Evolutionary conservation across 2,888 invertebrate species (phyloP), one percentile per base, ranked within the genome.

Genomic region (Catocala sponsa): DNA sequence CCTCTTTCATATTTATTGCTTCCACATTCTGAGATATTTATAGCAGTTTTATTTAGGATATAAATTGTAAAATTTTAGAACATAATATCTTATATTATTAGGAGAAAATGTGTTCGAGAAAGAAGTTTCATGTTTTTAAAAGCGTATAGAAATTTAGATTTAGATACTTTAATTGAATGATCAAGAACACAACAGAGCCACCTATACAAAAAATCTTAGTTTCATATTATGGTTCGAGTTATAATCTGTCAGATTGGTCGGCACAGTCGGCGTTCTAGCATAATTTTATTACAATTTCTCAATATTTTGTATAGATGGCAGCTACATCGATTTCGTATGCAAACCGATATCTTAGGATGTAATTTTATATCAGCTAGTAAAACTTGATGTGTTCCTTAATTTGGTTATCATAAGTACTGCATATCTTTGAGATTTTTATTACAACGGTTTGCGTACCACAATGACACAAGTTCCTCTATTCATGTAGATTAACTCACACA

Each of bases 231-330:
- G 9, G 47, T 57, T 6, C 38, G 33, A 41, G 50, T 25, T n/a
- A 10, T 15, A 53, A 51, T 25, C 35, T 55, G 35, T 55, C 38
- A 7, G 41, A 33, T 43, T 11, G 1, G 25, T 35, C 6, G 7
- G 6, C 35, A 35, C 6, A 6, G 7, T 2, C 35, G 12, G 38
- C 33, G 11, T 7, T 32, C 33, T 32, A 35, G 53, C 35, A 54
- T 59, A 60, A 60, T 10, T 42, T 11, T 32, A 38, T 59, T 62
- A 47, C 53, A 12, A 58, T 12, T 73, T 70, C 57, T 25, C 50
- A 51, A 51, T 54, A 58, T 65, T 65, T 58, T 33, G 53, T 65
- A 44, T 70, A 73, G 74, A 73, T 73, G 73, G 73, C 74, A 65
- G 56, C 32, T 42, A 38, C 6, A 43, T 42, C 12, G 47, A 62